Conservation (phyloP, 2,797 vertebrate genomes). For the Rachycentron canadum region DNA sequence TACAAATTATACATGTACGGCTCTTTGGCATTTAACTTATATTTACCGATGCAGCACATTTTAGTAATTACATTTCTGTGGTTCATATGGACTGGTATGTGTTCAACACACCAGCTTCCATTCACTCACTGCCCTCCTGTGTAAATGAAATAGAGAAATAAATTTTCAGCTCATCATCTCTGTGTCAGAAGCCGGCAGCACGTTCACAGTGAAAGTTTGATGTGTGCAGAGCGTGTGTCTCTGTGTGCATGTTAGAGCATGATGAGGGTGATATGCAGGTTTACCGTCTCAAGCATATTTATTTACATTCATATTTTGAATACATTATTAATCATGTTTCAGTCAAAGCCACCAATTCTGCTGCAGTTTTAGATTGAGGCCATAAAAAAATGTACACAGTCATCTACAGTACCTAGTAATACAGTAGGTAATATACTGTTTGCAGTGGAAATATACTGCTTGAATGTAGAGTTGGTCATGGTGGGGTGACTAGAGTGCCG, state of each 20-base stretch:
- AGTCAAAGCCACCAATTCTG: constrained; percentile 25
- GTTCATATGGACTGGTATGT: constrained; percentile 69
- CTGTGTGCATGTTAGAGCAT: constrained; percentile 33
- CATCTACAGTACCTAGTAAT: constrained; percentile 46
- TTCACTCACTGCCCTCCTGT: constrained; percentile 62
- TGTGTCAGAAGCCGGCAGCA: constrained; percentile 62
- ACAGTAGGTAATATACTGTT: constrained; percentile 61
- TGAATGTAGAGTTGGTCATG: constrained; percentile 65
- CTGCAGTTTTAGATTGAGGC: constrained; percentile 32
- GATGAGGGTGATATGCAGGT: constrained; percentile 21
- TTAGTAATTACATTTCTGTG: constrained; percentile 81
- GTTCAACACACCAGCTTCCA: constrained; percentile 68
- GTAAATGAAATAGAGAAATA: constrained; percentile 68
- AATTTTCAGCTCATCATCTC: constrained; percentile 71
- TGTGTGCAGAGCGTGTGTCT: constrained; percentile 30
- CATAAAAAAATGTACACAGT: constrained; percentile 27
- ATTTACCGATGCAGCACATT: constrained; percentile 81
- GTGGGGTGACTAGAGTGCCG: constrained; percentile 61
- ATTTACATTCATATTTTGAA: constrained; percentile 41
- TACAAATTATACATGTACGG: constrained; percentile 75
- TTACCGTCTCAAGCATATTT: constrained; percentile 46
- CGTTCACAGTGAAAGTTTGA: constrained; percentile 25
- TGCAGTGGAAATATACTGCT: constrained; percentile 58
- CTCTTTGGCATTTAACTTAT: constrained; percentile 71
- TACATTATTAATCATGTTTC: constrained; percentile 48